Conservation (phyloP, 2,797 vertebrate species). For the Kryptolebias ocellatus region DNA sequence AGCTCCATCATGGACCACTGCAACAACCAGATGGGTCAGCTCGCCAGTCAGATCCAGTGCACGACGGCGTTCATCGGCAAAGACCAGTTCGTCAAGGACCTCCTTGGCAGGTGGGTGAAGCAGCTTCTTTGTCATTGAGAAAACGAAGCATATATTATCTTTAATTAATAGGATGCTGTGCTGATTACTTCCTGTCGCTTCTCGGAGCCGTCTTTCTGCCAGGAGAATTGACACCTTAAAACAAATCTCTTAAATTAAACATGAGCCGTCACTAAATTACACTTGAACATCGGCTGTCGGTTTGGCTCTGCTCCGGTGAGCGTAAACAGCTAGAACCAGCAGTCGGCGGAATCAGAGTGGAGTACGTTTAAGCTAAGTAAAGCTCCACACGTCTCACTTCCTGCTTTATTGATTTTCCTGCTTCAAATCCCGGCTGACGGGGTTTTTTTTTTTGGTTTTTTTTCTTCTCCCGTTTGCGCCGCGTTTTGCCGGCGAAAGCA, state of each 20-base stretch:
- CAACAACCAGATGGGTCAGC: slow-evolving; percentile 80
- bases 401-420: slow-evolving; percentile 74
- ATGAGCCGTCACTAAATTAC: slow-evolving; percentile 39
- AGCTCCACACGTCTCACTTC: slow-evolving; percentile 68
- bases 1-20: slow-evolving; percentile 82
- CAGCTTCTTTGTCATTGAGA: slow-evolving; percentile 8
- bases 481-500: slow-evolving; percentile 43
- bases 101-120: slow-evolving; percentile 87
- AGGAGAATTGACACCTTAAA: slow-evolving; percentile 15
- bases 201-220: slow-evolving; percentile 12
- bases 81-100: slow-evolving; percentile 88
- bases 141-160: slow-evolving; percentile 18
- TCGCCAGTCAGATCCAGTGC: slow-evolving; percentile 77
- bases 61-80: slow-evolving; percentile 78
- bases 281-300: slow-evolving; percentile 47
- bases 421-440: slow-evolving; percentile 79
- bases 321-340: slow-evolving; percentile 56
- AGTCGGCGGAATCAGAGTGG: slow-evolving; percentile 54
- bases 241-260: slow-evolving; percentile 48
- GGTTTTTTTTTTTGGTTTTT: slow-evolving; percentile 70
- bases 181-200: slow-evolving; percentile 47
- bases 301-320: slow-evolving; percentile 72
- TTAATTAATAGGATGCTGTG: slow-evolving; percentile 31
- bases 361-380: slow-evolving; percentile 63
- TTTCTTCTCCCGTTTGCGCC: slow-evolving; percentile 55